A percentile compares a stretch with the other conserved stretches of the same genome.
Evolutionary conservation across 1,140 invertebrate species (phyloP).

Genomic region (Dreissena rostriformis): DNA sequence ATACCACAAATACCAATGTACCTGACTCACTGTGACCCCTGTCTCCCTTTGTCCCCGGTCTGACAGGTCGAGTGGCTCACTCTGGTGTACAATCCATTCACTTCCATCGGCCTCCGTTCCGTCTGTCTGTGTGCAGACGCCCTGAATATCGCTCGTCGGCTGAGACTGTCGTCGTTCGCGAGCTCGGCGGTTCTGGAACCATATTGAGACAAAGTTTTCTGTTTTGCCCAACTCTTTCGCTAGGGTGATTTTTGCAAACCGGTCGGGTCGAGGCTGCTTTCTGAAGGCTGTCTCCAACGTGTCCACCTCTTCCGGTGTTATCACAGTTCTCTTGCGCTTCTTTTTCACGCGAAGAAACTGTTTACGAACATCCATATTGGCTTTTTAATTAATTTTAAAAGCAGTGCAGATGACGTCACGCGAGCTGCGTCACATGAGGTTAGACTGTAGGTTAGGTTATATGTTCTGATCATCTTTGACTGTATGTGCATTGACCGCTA

Average conservation of each 20-base stretch:
- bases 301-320: constrained; percentile 34
- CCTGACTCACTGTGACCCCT: no score
- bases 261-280: constrained; percentile 21
- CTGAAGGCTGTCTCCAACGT: constrained; percentile 35
- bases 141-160: background rate
- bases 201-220: constrained; percentile 53
- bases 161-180: constrained; percentile 22
- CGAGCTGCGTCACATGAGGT: no score
- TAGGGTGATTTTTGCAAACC: constrained; percentile 15
- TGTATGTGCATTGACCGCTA: no score
- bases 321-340: constrained; percentile 56
- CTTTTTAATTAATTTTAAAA: background rate
- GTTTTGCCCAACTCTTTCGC: constrained; percentile 40
- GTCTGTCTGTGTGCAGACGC: background rate
- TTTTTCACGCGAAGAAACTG: constrained; percentile 42
- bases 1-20: no score
- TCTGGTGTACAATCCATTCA: background rate
- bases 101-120: background rate
- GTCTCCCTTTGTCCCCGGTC: background rate
- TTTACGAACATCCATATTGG: background rate
- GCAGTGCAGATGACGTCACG: constrained; percentile 1
- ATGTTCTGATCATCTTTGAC: no score
- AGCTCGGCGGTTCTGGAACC: constrained; percentile 57
- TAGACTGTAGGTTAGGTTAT: no score
- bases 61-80: background rate